A percentile compares a stretch with the other conserved stretches of the same genome.
Evolutionary conservation across 2,888 invertebrate species (phyloP).

Genomic region (Stenodema calcarata): DNA sequence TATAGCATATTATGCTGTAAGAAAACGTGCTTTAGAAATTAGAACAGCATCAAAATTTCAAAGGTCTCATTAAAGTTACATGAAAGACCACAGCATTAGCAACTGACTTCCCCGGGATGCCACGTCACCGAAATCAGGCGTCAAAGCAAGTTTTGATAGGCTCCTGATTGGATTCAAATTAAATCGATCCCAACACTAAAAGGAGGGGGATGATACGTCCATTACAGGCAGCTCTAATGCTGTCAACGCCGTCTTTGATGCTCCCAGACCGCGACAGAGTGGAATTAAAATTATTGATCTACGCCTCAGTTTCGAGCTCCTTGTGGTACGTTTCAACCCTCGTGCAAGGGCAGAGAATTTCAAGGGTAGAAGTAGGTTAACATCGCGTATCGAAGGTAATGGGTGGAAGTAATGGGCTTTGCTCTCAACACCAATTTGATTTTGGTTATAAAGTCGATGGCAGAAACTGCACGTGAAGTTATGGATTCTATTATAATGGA

Average conservation of each 20-base stretch:
- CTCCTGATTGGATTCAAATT: background rate
- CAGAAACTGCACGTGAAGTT: background rate
- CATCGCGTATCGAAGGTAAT: background rate
- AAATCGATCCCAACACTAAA: background rate
- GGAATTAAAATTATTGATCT: constrained; percentile 26
- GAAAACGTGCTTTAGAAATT: too few relatives aligned
- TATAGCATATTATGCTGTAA: too few relatives aligned
- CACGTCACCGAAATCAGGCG: background rate
- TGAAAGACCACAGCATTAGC: background rate
- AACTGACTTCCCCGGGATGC: background rate
- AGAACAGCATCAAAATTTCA: too few relatives aligned
- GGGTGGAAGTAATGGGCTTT: background rate
- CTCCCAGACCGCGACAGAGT: background rate
- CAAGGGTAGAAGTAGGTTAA: background rate
- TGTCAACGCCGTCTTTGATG: constrained; percentile 9
- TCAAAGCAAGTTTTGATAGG: constrained; percentile 1
- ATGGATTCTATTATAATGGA: too few relatives aligned
- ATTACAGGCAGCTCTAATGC: background rate
- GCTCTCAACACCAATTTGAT: background rate
- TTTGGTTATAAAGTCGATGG: background rate
- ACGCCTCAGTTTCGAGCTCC: constrained; percentile 4
- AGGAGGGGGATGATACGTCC: background rate
- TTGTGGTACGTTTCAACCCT: background rate
- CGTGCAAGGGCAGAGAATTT: background rate
- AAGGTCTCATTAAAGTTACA: background rate